Percentiles rank a stretch among this genome's conserved stretches.
These are phyloP conservation scores for Poicephalus meyeri DNA, from an alignment of 2,113 vertebrate genomes.

Conservation along the genomic window DNA sequence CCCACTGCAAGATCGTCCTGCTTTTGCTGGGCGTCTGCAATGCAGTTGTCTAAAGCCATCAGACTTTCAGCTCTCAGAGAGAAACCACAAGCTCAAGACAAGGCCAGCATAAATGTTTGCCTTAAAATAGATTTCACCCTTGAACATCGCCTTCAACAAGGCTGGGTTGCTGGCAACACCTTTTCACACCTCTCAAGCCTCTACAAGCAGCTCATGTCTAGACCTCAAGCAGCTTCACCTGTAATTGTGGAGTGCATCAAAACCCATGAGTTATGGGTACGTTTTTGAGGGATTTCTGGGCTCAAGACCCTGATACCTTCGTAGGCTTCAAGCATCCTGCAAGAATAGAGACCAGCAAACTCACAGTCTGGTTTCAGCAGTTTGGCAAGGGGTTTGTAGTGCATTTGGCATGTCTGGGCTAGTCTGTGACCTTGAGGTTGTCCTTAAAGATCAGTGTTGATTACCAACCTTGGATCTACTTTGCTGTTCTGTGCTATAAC, in stretches of 20 bases:
- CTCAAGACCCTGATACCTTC: neutral
- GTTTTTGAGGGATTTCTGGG: neutral
- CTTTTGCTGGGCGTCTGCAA: neutral
- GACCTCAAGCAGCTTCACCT: neutral
- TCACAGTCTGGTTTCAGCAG: neutral
- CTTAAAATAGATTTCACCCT: neutral
- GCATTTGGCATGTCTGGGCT: neutral
- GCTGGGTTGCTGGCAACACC: neutral
- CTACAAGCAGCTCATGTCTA: neutral
- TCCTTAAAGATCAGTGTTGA: neutral
- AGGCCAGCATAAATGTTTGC: neutral
- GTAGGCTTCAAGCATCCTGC: neutral
- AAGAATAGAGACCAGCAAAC: neutral
- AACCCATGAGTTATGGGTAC: accelerated
- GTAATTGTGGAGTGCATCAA: neutral
- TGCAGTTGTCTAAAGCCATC: neutral
- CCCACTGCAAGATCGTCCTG: accelerated
- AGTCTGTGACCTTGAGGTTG: neutral
- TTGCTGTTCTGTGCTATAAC: neutral
- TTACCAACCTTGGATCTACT: neutral
- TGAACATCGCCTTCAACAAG: neutral
- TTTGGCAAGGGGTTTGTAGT: neutral
- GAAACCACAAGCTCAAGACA: neutral
- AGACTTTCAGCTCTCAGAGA: neutral
- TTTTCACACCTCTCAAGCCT: neutral